A percentile compares a stretch with the other conserved stretches of the same genome.
phyloP scores from a whole-genome alignment of 2,888 invertebrate genomes.

The Amphiduros pacificus region DNA sequence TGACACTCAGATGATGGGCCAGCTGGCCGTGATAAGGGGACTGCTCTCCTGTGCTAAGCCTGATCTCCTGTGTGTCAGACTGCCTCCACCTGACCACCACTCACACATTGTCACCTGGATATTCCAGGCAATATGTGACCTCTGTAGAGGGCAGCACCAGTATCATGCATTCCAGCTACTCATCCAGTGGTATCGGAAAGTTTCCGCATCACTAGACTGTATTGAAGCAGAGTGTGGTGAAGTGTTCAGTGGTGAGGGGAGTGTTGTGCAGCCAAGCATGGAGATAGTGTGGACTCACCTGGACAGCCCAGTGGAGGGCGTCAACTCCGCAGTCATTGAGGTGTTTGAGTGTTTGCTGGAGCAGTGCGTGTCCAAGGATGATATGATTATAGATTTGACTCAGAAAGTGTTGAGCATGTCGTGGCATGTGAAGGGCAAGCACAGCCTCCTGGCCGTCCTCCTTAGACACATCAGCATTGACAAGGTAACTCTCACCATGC shows the following conservation, averaged over 20 bases:
- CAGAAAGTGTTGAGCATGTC: constrained; percentile 20
- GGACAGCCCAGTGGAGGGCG: constrained; percentile 54
- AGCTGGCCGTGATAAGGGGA: constrained; percentile 3
- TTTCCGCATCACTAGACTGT: background rate
- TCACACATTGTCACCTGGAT: constrained; percentile 1
- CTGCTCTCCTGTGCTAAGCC: constrained; percentile 4
- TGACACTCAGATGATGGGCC: no score
- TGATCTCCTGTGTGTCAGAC: background rate
- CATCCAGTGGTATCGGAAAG: constrained; percentile 14
- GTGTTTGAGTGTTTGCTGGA: constrained; percentile 36
- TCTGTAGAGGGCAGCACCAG: constrained; percentile 13
- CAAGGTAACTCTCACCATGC: no score
- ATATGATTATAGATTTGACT: background rate
- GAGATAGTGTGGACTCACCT: constrained; percentile 43
- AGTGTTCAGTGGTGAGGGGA: background rate
- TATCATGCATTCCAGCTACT: constrained; percentile 16
- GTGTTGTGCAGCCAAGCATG: constrained; percentile 27
- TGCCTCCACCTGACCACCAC: background rate
- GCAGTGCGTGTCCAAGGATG: background rate
- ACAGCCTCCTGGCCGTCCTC: constrained; percentile 40
- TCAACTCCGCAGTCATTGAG: constrained; percentile 39
- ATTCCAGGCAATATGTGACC: background rate
- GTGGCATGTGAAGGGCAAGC: constrained; percentile 49
- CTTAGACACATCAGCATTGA: constrained; percentile 36
- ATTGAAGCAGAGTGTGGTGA: background rate